Evolutionary conservation across 2,113 vertebrate genomes (phyloP).

Genomic region (Centropus unirufus): DNA sequence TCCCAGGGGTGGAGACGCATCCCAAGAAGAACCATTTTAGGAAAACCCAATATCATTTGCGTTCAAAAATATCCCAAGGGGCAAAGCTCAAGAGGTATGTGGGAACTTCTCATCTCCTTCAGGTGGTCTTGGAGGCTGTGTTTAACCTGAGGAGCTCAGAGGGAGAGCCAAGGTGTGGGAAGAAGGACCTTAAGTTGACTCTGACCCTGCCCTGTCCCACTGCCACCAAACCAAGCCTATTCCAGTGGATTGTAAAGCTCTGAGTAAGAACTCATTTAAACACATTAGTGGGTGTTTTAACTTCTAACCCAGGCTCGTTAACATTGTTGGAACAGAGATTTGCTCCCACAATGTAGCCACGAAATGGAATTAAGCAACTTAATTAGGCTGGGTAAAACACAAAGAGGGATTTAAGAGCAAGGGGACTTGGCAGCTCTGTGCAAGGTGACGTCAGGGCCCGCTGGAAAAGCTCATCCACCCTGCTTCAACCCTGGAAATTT

Average conservation of each 20-base stretch:
- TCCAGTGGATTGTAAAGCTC: not conserved
- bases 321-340: conserved; percentile 4
- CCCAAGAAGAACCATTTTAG: not conserved
- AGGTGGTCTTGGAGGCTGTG: not conserved
- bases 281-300: not conserved
- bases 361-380: conserved; percentile 42
- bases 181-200: not conserved
- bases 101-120: not conserved
- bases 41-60: not conserved
- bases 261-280: not conserved
- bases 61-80: not conserved
- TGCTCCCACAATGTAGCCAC: not conserved
- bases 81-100: not conserved
- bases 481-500: not conserved
- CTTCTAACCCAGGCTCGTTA: conserved; percentile 13
- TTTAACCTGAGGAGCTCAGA: not conserved
- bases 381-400: conserved; percentile 42
- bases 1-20: accelerated
- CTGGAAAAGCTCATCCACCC: not conserved
- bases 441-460: not conserved
- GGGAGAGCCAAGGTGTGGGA: not conserved
- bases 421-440: not conserved
- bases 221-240: accelerated
- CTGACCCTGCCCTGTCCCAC: accelerated
- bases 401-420: conserved; percentile 26